A percentile compares a stretch with the other conserved stretches of the same genome.
phyloP scores from a whole-genome alignment of 2,113 vertebrate species.

The Eretmochelys imbricata region DNA sequence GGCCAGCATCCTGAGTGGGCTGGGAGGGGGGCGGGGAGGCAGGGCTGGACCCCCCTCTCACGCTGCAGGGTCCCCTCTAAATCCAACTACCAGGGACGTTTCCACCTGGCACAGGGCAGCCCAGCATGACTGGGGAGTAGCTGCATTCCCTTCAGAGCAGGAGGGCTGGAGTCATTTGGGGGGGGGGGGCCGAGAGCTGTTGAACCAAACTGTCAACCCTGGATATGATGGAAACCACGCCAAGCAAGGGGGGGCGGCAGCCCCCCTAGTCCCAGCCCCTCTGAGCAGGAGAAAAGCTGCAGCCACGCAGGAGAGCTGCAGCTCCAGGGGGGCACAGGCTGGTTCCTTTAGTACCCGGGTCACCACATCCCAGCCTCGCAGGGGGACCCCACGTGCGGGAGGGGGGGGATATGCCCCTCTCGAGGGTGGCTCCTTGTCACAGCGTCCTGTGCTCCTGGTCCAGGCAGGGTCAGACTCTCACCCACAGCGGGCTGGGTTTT shows the following conservation, averaged over 20 bases:
- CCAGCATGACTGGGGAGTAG: neutral
- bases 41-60: neutral
- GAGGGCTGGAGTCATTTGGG: neutral
- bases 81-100: neutral
- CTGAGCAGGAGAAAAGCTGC: too few species aligned
- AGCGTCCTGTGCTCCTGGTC: neutral
- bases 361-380: neutral
- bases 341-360: neutral
- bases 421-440: neutral
- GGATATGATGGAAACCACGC: too few species aligned
- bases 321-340: neutral
- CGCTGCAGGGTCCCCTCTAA: neutral
- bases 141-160: neutral
- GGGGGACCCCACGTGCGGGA: neutral
- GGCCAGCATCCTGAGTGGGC: slow-evolving; percentile 82
- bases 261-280: too few species aligned
- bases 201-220: too few species aligned
- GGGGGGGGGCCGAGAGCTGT: too few species aligned
- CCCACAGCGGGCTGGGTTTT: neutral
- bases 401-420: too few species aligned
- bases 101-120: neutral
- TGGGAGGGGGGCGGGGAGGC: neutral
- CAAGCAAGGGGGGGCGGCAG: too few species aligned
- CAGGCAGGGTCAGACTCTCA: neutral
- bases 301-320: neutral